These are phyloP conservation scores for Adineta ricciae DNA, from an alignment of 2,888 invertebrate genomes.

Conservation along the genomic window DNA sequence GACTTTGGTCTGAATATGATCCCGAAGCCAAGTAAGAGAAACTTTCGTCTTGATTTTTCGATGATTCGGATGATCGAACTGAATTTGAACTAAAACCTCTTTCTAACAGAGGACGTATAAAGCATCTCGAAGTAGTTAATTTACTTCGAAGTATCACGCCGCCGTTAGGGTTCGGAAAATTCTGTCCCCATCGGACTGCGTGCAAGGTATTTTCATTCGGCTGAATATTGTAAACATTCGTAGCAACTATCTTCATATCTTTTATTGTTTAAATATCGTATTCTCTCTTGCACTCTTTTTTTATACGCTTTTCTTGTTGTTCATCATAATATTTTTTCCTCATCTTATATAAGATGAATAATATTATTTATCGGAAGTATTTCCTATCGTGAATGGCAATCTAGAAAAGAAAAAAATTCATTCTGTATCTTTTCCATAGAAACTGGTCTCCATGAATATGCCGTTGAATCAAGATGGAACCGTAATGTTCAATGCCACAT, in stretches of 20 bases:
- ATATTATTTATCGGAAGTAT: no score
- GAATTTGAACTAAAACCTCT: no score
- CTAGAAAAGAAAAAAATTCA: background rate
- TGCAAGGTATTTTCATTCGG: constrained; percentile 64
- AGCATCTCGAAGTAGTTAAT: constrained; percentile 96
- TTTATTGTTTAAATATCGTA: background rate
- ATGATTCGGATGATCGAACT: no score
- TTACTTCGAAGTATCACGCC: constrained; percentile 93
- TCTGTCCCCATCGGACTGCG: constrained; percentile 95
- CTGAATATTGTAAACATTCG: no score
- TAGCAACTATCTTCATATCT: no score
- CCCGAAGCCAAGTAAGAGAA: constrained; percentile 76
- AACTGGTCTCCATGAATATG: constrained; percentile 99
- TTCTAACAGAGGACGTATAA: constrained; percentile 67
- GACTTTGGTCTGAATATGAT: constrained; percentile 98
- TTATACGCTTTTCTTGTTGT: constrained; percentile 27
- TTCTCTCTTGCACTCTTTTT: no score
- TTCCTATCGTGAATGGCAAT: no score
- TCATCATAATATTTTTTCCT: constrained; percentile 55
- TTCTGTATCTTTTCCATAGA: constrained; percentile 49
- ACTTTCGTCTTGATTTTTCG: background rate
- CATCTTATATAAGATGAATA: no score
- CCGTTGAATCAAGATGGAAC: constrained; percentile 96
- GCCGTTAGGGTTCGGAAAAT: constrained; percentile 92
- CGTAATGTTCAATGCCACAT: constrained; percentile 91